Percentiles rank a stretch among this genome's conserved stretches.
phyloP scores from a whole-genome alignment of 2,797 vertebrate genomes.

The Chaunax sp. region DNA sequence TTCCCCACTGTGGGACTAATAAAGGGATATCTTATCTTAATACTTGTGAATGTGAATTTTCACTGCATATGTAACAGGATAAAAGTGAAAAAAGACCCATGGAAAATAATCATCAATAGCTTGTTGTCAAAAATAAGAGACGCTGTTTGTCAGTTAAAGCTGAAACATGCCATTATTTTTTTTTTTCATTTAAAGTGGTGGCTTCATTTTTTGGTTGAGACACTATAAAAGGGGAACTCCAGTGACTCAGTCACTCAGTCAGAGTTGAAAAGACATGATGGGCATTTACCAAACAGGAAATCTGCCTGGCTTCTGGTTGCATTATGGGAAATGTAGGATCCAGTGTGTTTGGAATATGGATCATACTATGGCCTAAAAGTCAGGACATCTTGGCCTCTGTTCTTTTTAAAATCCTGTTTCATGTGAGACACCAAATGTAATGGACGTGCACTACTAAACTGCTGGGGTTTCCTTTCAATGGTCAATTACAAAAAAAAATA shows the following conservation, averaged over 20 bases:
- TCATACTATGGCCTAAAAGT: not conserved
- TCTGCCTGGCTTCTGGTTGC: not conserved
- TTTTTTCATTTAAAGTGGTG: not conserved
- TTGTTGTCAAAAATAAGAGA: not conserved
- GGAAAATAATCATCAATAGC: not conserved
- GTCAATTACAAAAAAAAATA: constrained; percentile 8
- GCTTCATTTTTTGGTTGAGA: not conserved
- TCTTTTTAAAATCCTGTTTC: not conserved
- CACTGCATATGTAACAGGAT: not conserved
- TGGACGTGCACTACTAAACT: not conserved
- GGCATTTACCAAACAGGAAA: not conserved
- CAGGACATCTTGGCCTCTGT: accelerated
- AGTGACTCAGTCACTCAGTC: not conserved
- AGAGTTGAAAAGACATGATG: not conserved
- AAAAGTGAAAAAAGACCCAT: not conserved
- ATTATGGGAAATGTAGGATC: constrained; percentile 13
- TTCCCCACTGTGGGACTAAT: too few species aligned
- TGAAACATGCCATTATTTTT: not conserved
- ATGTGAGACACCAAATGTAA: constrained; percentile 5
- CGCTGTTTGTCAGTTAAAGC: not conserved
- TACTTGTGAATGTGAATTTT: not conserved
- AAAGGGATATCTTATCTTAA: too few species aligned
- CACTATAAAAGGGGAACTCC: not conserved
- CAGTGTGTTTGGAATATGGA: not conserved
- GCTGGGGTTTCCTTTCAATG: not conserved